These are phyloP conservation scores for Theristus sp. DNA, from an alignment of 2,888 invertebrate species.

Conservation along the genomic window DNA sequence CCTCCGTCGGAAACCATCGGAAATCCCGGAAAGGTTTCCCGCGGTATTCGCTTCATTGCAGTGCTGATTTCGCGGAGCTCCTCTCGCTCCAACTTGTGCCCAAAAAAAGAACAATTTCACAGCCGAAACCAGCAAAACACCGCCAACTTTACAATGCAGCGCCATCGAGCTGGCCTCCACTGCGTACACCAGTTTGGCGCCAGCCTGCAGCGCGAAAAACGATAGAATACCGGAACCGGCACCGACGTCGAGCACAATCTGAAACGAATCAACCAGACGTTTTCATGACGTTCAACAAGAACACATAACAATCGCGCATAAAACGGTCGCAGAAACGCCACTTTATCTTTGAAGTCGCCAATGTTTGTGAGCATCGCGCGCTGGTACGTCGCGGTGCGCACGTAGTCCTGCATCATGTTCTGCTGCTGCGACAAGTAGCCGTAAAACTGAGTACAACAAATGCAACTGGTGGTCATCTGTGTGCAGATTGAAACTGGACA, in stretches of 20 bases:
- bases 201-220: constrained; percentile 93
- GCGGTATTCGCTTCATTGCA: too few species aligned
- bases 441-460: constrained; percentile 53
- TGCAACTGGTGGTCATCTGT: too few species aligned
- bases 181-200: constrained; percentile 85
- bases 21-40: too few species aligned
- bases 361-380: constrained; percentile 81
- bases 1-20: too few species aligned
- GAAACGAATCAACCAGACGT: neutral
- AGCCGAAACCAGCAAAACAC: neutral
- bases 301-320: neutral
- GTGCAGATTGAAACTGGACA: too few species aligned
- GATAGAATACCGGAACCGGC: constrained; percentile 95
- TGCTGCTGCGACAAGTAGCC: constrained; percentile 97
- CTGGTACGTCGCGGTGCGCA: constrained; percentile 93
- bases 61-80: too few species aligned
- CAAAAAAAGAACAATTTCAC: neutral
- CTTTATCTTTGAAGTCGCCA: constrained; percentile 58
- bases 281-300: too few species aligned
- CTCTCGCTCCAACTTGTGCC: neutral
- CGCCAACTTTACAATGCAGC: constrained; percentile 59
- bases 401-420: constrained; percentile 99
- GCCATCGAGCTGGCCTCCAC: constrained; percentile 99
- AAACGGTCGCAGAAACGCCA: constrained; percentile 10
- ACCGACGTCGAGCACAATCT: constrained; percentile 87